Conservation (phyloP, 2,888 invertebrate genomes). For the Tinea semifulvella region DNA sequence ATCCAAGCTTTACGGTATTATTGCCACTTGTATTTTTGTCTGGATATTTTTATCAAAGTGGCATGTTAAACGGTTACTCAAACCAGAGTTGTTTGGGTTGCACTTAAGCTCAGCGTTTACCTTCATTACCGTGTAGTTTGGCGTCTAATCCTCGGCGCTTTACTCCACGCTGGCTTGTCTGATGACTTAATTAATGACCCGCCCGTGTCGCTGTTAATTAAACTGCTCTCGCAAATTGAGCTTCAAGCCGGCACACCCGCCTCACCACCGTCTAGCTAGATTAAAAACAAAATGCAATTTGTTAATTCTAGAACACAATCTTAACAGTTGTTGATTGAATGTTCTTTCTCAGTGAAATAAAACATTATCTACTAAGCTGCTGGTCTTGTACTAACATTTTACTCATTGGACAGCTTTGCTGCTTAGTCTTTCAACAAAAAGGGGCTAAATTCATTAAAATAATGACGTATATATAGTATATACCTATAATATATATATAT, state of each 20-base stretch:
- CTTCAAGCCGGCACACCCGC: slow-evolving; percentile 41
- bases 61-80: background rate
- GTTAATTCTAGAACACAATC: slow-evolving; percentile 24
- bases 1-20: background rate
- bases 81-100: slow-evolving; percentile 4
- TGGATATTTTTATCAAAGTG: background rate
- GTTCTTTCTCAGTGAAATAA: background rate
- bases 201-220: slow-evolving; percentile 60
- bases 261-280: slow-evolving; percentile 28
- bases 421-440: too few species aligned
- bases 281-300: slow-evolving; percentile 61
- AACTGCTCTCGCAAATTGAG: slow-evolving; percentile 58
- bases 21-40: background rate
- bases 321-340: background rate
- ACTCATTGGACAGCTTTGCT: too few species aligned
- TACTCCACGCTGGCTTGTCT: slow-evolving; percentile 36
- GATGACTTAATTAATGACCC: slow-evolving; percentile 64
- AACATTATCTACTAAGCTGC: too few species aligned
- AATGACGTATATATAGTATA: too few species aligned
- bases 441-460: too few species aligned
- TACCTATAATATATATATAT: too few species aligned
- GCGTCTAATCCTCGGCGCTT: slow-evolving; percentile 30
- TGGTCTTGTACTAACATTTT: too few species aligned
- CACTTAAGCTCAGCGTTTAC: slow-evolving; percentile 1
- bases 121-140: slow-evolving; percentile 42